These are phyloP conservation scores for Phrixothrix hirtus DNA, from an alignment of 2,888 invertebrate species.

Conservation along the genomic window DNA sequence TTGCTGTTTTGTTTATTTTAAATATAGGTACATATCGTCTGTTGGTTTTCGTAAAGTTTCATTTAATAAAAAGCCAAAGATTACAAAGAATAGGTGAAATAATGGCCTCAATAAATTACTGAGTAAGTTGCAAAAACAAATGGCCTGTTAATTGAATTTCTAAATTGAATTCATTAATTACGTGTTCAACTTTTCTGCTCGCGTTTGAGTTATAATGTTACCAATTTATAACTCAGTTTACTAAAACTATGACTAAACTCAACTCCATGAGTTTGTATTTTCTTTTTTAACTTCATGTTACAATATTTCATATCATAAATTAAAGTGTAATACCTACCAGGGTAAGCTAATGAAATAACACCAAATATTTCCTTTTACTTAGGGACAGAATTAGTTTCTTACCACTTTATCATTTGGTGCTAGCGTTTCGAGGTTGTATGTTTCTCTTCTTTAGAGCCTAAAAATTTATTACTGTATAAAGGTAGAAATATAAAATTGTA, in stretches of 20 bases:
- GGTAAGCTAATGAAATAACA: too few relatives aligned
- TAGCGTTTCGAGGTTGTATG: too few relatives aligned
- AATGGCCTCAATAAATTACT: constrained; percentile 22
- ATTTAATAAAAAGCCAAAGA: constrained; percentile 7
- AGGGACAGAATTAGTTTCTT: too few relatives aligned
- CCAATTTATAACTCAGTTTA: constrained; percentile 30
- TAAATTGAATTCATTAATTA: constrained; percentile 36
- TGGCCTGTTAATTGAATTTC: constrained; percentile 33
- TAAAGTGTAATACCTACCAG: too few relatives aligned
- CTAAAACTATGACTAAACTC: constrained; percentile 24
- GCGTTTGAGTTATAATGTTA: constrained; percentile 27
- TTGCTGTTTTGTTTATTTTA: neutral
- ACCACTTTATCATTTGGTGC: too few relatives aligned
- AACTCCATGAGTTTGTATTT: too few relatives aligned
- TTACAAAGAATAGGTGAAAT: constrained; percentile 10
- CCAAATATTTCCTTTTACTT: too few relatives aligned
- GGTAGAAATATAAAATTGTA: too few relatives aligned
- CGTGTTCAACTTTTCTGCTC: constrained; percentile 33
- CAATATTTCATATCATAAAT: too few relatives aligned
- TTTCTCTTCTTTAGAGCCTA: too few relatives aligned
- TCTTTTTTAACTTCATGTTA: too few relatives aligned
- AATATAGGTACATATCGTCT: constrained; percentile 2
- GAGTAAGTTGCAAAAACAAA: constrained; percentile 29
- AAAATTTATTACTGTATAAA: too few relatives aligned
- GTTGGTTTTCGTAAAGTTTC: constrained; percentile 4